Evolutionary conservation across 1,140 invertebrate species (phyloP).

Genomic region (Zaprionus kolodkinae): DNA sequence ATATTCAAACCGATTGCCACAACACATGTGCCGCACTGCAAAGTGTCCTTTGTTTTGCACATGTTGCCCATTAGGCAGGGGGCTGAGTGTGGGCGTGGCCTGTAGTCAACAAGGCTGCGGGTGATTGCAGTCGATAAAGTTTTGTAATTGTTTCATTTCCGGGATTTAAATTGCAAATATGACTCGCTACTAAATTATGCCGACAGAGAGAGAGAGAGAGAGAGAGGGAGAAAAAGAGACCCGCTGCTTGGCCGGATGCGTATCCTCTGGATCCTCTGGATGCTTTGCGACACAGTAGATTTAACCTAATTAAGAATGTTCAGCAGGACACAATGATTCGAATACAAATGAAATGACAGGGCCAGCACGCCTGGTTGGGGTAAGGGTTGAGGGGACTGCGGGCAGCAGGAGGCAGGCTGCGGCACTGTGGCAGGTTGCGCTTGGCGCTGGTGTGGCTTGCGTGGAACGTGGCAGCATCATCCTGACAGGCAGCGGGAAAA

Average conservation of each 20-base stretch:
- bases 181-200: conserved; percentile 74
- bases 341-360: conserved; percentile 81
- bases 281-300: conserved; percentile 69
- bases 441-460: background rate
- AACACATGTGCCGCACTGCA: conserved; percentile 32
- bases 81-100: conserved; percentile 3
- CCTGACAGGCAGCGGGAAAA: conserved; percentile 68
- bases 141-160: conserved; percentile 84
- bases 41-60: conserved; percentile 27
- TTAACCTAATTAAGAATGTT: conserved; percentile 84
- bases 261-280: conserved; percentile 31
- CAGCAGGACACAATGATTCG: conserved; percentile 82
- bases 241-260: conserved; percentile 22
- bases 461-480: conserved; percentile 42
- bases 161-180: conserved; percentile 84
- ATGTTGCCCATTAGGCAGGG: conserved; percentile 39
- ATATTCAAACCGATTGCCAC: conserved; percentile 36
- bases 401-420: background rate
- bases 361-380: background rate
- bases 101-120: conserved; percentile 33
- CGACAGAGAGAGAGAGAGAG: background rate
- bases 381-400: background rate
- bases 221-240: no score
- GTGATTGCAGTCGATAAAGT: conserved; percentile 78
- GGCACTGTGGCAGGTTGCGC: background rate